Evolutionary conservation across 2,113 vertebrate species (phyloP).

Genomic region (Entelurus aequoreus): DNA sequence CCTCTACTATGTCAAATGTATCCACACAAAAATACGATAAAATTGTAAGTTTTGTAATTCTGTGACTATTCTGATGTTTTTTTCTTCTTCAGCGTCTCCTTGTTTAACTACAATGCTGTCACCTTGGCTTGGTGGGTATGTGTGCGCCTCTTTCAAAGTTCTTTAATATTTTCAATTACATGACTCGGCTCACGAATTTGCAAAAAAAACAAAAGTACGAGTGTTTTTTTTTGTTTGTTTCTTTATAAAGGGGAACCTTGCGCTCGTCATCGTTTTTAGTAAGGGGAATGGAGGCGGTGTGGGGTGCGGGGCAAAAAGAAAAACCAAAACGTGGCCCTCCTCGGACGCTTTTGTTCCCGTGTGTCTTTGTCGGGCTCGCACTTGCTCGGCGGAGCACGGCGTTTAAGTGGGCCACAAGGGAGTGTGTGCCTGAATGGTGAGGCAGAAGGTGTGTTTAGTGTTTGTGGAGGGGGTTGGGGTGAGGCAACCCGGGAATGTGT

Average conservation of each 20-base stretch:
- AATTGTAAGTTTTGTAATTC: too few relatives aligned
- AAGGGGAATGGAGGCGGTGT: conserved; percentile 16
- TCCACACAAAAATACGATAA: too few relatives aligned
- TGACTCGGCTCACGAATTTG: not conserved
- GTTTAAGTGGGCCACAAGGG: conserved; percentile 79
- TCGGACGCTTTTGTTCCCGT: conserved; percentile 71
- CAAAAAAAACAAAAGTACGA: not conserved
- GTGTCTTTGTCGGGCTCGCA: conserved; percentile 68
- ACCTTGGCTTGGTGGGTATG: too few relatives aligned
- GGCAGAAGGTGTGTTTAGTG: conserved; percentile 48
- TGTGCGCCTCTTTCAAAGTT: too few relatives aligned
- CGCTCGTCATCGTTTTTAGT: conserved; percentile 20
- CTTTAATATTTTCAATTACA: not conserved
- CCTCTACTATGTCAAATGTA: too few relatives aligned
- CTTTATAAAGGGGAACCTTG: conserved; percentile 10
- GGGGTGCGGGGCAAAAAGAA: conserved; percentile 19
- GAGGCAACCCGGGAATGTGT: conserved; percentile 36
- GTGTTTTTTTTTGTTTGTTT: not conserved
- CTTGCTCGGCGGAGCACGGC: conserved; percentile 69
- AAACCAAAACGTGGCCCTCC: conserved; percentile 28
- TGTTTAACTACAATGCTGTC: too few relatives aligned
- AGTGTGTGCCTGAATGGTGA: conserved; percentile 64
- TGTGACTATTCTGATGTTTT: too few relatives aligned
- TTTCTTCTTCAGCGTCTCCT: too few relatives aligned
- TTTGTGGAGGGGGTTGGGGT: conserved; percentile 50